Base-by-base conservation (phyloP, 2,797 vertebrate genomes). In the Pelochelys cantorii region DNA sequence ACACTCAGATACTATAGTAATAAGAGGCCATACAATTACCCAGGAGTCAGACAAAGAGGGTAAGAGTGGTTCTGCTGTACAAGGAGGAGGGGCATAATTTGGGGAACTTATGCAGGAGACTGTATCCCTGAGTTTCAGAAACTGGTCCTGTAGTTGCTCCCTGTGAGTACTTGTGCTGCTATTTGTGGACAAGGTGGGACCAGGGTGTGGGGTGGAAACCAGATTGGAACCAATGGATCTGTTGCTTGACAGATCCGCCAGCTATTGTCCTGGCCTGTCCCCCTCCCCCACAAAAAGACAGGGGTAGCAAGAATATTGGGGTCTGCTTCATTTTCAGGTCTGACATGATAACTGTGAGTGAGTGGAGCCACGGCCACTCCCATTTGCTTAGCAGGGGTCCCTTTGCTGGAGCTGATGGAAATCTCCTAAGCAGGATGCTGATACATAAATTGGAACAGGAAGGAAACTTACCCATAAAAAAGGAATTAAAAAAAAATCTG, bases 381-480 rank as follows among this genome's bases (percentile, higher is more conserved):
- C 68, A 37, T 23, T 84, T 78, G 85, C 65, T 65, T 88, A 59
- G 27, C 81, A 87, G 86, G 11, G 56, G 79, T 37, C 78, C 7
- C 81, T 22, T 56, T 54, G 14, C 12, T 74, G 79, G 88, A 84
- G 65, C 0, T 0, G 9, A 20, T 11, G 81, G 79, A 93, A 94
- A 90, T 79, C 9, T 52, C 59, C 74, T 53, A 2, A 65, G 34
- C 29, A 91, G 14, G 42, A 11, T 17, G 23, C 7, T 5, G 86
- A 79, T 22, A 65, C n/a, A 55, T 53, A 31, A 13, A 3, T 25
- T 22, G 42, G 18, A n/a, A 15, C 29, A 85, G 68, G 11, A 48
- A 91, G 31, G 56, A 77, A 94, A 56, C 42, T 27, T 77, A 37
- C n/a, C n/a, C n/a, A n/a, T 68, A 68, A 68, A 90, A 93, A 87